Base-by-base conservation (phyloP, 2,888 invertebrate genomes). In the Vannuccia rotundouncinata region DNA sequence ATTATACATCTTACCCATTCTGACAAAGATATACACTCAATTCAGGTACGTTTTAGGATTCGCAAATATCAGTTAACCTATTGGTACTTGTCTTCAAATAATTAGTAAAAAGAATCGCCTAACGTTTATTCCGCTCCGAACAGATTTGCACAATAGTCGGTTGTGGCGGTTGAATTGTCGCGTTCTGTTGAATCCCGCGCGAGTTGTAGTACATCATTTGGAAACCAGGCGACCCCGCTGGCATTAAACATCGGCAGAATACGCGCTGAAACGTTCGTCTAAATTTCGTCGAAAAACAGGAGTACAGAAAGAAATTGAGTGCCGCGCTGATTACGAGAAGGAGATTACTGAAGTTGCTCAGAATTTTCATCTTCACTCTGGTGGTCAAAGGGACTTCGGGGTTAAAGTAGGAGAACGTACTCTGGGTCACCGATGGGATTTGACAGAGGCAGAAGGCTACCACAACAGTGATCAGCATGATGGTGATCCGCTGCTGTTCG, bases 301-400 rank as follows among this genome's bases (percentile, higher is more conserved):
- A 92, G 86, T 93, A 93, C 81, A 93, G 89, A 83, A 93, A 89
- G 87, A 93, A 93, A 88, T 93, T 93, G 77, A 91, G 91, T 0
- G 93, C 91, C 2, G 92, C 92, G 88, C 93, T 93, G 80, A 93
- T 88, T 81, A 91, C 90, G 28, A 92, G 90, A 80, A 93, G 88
- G 74, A 92, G 89, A 86, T 93, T 93, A 86, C 91, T 92, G 74
- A 93, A 89, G 87, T 92, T 92, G 28, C 92, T 92, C n/a, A 92
- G 88, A 77, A 87, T 86, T 74, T 76, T 82, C 1, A 85, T 59
- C 27, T 83, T 82, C 78, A 2, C 10, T 2, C 5, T 5, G 22
- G 10, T 66, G 10, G 22, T 27, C 10, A 2, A 2, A 2, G 22
- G 25, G 22, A 22, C 22, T 2, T 66, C 25, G 22, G 22, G 66